Evolutionary conservation across 1,140 invertebrate genomes (phyloP).

Genomic region (Dendrolimus kikuchii): DNA sequence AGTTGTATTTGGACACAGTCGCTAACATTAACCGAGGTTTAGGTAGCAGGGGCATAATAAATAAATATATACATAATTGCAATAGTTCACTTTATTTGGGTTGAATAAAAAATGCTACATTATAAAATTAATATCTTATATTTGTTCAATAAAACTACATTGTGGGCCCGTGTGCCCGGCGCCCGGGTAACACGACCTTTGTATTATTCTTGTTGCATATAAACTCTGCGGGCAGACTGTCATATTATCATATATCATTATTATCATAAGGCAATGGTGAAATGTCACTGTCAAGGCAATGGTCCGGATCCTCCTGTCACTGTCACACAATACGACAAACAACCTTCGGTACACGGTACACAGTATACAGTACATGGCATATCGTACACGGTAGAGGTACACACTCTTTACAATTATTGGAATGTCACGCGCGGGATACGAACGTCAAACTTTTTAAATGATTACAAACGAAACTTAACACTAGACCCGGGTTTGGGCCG

Average conservation of each 20-base stretch:
- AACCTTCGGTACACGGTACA: no score
- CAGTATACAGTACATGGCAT: no score
- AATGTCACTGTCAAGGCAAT: conserved; percentile 31
- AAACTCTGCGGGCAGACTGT: conserved; percentile 70
- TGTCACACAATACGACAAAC: background rate
- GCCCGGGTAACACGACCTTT: conserved; percentile 70
- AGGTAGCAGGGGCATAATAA: no score
- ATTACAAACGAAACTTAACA: conserved; percentile 38
- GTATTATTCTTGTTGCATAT: conserved; percentile 70
- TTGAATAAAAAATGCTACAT: conserved; percentile 56
- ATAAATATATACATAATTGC: no score
- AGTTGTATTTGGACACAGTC: no score
- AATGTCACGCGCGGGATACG: conserved; percentile 64
- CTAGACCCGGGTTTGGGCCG: conserved; percentile 27
- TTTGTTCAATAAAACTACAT: conserved; percentile 72
- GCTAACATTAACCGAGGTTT: no score
- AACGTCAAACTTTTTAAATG: conserved; percentile 40
- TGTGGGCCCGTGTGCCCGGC: conserved; percentile 68
- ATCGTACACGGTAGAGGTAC: conserved; percentile 37
- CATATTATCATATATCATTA: no score
- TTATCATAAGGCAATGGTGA: conserved; percentile 66
- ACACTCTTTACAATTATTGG: conserved; percentile 59
- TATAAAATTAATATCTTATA: conserved; percentile 73
- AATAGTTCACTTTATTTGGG: conserved; percentile 6
- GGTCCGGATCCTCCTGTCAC: conserved; percentile 32